phyloP scores from a whole-genome alignment of 2,797 vertebrate species.

The Sebastes hubbsi region DNA sequence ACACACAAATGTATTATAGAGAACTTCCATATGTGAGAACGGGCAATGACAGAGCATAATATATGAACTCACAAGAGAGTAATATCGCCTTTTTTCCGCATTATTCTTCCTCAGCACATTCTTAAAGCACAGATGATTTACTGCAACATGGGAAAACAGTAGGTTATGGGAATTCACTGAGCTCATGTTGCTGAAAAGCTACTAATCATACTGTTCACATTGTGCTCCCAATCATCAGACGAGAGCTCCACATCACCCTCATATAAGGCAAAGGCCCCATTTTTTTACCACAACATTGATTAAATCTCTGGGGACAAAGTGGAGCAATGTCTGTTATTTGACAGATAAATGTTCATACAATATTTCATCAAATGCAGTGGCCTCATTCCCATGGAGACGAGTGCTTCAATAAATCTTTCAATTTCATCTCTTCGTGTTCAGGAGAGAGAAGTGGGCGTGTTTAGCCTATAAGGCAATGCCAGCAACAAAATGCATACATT shows the following conservation, averaged over 20 bases:
- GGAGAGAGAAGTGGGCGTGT: neutral
- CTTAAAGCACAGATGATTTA: constrained; percentile 16
- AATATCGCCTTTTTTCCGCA: constrained; percentile 13
- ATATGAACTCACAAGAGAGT: constrained; percentile 7
- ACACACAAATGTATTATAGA: neutral
- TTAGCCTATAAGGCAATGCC: neutral
- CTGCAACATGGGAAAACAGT: constrained; percentile 1
- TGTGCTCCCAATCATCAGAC: neutral
- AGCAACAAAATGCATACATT: neutral
- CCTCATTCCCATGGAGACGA: neutral
- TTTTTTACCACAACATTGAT: neutral
- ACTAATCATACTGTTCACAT: neutral
- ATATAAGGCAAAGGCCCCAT: neutral
- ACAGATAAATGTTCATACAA: neutral
- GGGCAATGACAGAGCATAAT: neutral
- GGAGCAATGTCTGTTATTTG: neutral
- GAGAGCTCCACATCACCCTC: neutral
- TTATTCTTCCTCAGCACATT: neutral
- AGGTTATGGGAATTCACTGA: constrained; percentile 22
- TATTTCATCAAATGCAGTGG: neutral
- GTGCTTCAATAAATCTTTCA: neutral
- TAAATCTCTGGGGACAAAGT: neutral
- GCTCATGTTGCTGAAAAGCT: neutral
- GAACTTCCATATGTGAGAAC: neutral
- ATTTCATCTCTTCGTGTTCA: neutral